Percentiles rank a stretch among this genome's conserved stretches.
phyloP scores from a whole-genome alignment of 2,113 vertebrate genomes.

The Eonycteris spelaea region DNA sequence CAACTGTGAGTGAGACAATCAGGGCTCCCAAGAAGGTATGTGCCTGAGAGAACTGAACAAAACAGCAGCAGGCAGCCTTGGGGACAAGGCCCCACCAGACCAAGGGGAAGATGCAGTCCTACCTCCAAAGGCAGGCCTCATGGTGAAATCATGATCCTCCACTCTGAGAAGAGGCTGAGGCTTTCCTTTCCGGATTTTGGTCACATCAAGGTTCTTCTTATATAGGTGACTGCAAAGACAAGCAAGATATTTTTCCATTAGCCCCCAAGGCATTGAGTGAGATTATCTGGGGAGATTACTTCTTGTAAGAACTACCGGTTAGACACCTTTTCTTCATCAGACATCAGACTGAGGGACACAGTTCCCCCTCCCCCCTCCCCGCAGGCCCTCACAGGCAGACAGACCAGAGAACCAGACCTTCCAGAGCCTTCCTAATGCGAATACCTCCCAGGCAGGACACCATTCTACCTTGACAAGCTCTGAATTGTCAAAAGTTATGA shows the following conservation, averaged over 20 bases:
- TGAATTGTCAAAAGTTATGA: neutral
- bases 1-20: neutral
- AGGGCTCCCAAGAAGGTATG: neutral
- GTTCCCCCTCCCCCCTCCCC: no score
- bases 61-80: neutral
- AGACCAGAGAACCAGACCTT: neutral
- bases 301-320: no score
- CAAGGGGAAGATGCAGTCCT: conserved; percentile 25
- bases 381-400: neutral
- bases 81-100: neutral
- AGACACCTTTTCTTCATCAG: neutral
- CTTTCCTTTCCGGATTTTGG: conserved; percentile 87
- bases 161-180: conserved; percentile 90
- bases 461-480: neutral
- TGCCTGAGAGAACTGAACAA: neutral
- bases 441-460: neutral
- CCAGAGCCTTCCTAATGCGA: neutral
- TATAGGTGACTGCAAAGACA: conserved; percentile 84
- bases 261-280: neutral
- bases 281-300: neutral
- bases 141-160: conserved; percentile 94
- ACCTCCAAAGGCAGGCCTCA: conserved; percentile 97
- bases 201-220: conserved; percentile 89
- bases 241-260: neutral
- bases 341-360: neutral